phyloP scores from a whole-genome alignment of 2,888 invertebrate species.

The Tridacna gigas region DNA sequence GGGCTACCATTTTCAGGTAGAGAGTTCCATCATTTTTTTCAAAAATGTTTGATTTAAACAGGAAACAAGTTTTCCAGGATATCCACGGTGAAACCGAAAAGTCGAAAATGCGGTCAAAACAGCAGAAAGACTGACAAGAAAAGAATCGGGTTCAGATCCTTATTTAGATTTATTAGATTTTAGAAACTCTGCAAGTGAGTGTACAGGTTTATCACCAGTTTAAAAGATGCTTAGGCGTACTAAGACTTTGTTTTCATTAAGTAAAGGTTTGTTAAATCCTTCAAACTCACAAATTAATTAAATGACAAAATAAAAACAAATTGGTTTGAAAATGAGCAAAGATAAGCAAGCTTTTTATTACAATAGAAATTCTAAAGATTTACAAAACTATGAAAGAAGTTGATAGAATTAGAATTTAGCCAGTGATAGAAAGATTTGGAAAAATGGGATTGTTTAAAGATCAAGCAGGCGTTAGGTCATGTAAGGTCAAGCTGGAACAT shows the following conservation, averaged over 20 bases:
- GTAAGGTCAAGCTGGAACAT: too few species aligned
- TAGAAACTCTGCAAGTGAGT: slow-evolving; percentile 43
- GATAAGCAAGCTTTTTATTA: too few species aligned
- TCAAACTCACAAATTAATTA: too few species aligned
- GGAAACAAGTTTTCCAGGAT: slow-evolving; percentile 24
- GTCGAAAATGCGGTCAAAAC: slow-evolving; percentile 49
- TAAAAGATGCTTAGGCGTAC: slow-evolving; percentile 31
- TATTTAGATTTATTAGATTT: slow-evolving; percentile 40
- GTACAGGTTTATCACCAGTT: slow-evolving; percentile 15
- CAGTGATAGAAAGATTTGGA: too few species aligned
- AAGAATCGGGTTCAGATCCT: slow-evolving; percentile 25
- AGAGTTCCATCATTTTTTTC: not conserved
- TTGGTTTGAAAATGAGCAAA: too few species aligned
- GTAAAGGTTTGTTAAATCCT: too few species aligned
- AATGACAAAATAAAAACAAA: too few species aligned
- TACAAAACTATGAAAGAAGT: too few species aligned
- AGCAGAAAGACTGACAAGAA: slow-evolving; percentile 44
- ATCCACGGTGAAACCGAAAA: slow-evolving; percentile 30
- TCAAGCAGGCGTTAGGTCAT: too few species aligned
- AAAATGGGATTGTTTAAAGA: too few species aligned
- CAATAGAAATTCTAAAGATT: too few species aligned
- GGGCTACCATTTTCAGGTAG: not conserved
- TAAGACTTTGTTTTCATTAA: slow-evolving; percentile 23
- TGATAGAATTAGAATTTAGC: too few species aligned
- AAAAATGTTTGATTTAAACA: slow-evolving; percentile 27